These are phyloP conservation scores for Stictocephala bisonia DNA, from an alignment of 2,888 invertebrate genomes.

Conservation along the genomic window DNA sequence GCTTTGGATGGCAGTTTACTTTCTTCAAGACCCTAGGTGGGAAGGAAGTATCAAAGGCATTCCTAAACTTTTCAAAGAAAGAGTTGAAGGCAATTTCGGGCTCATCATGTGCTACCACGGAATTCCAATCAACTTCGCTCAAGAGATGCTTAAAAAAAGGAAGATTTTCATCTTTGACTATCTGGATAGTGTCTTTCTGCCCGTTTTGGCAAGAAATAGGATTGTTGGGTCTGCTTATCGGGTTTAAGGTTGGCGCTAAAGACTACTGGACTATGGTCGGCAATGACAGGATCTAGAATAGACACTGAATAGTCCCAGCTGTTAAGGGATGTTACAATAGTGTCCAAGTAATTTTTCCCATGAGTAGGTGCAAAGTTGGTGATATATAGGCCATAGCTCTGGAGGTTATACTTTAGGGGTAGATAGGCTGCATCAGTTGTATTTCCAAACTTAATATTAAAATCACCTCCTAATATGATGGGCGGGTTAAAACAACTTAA, in stretches of 20 bases:
- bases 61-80: not conserved
- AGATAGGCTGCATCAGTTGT: too few relatives aligned
- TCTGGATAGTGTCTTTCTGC: not conserved
- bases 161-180: not conserved
- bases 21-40: not conserved
- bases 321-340: not conserved
- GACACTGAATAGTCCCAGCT: not conserved
- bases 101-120: not conserved
- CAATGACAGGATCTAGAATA: not conserved
- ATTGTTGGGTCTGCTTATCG: not conserved
- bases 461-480: too few relatives aligned
- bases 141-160: not conserved
- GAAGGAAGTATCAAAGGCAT: not conserved
- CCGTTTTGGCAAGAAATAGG: not conserved
- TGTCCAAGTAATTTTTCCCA: not conserved
- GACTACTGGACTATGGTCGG: slow-evolving; percentile 2
- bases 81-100: not conserved
- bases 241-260: not conserved
- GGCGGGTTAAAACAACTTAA: too few relatives aligned
- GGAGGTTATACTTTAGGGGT: too few relatives aligned
- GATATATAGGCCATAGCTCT: slow-evolving; percentile 3
- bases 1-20: not conserved
- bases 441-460: too few relatives aligned
- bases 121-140: not conserved
- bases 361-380: not conserved